These are phyloP conservation scores for Tuberolachnus salignus DNA, from an alignment of 2,888 invertebrate species.

Conservation along the genomic window DNA sequence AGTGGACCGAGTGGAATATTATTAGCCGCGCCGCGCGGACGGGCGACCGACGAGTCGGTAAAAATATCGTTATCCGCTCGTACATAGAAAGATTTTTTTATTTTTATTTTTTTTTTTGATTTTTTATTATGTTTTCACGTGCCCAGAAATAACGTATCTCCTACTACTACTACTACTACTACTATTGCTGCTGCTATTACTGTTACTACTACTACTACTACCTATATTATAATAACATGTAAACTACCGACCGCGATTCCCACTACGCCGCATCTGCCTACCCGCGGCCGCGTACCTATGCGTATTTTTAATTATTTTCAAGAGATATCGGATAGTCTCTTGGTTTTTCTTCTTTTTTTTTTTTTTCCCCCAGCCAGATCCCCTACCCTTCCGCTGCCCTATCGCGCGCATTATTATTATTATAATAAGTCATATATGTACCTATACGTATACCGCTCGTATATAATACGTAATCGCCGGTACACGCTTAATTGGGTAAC, in stretches of 20 bases:
- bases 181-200: too few relatives aligned
- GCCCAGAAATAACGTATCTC: slow-evolving; percentile 37
- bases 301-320: slow-evolving; percentile 53
- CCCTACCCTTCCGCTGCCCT: slow-evolving; percentile 1
- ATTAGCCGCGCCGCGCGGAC: slow-evolving; percentile 34
- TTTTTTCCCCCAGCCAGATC: too few relatives aligned
- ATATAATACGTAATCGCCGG: slow-evolving; percentile 46
- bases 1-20: slow-evolving; percentile 49
- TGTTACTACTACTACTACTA: too few relatives aligned
- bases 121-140: neutral
- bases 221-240: neutral
- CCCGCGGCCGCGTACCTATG: neutral
- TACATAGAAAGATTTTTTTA: slow-evolving; percentile 37
- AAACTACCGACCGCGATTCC: neutral
- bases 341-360: too few relatives aligned
- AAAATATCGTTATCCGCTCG: slow-evolving; percentile 53
- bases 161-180: slow-evolving; percentile 13
- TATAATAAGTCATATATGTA: slow-evolving; percentile 12
- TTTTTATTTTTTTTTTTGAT: neutral
- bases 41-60: slow-evolving; percentile 25
- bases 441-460: neutral
- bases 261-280: slow-evolving; percentile 1
- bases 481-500: slow-evolving; percentile 52
- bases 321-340: slow-evolving; percentile 35
- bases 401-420: slow-evolving; percentile 14